Base-by-base conservation (phyloP, 2,888 invertebrate species). In the Diaphora mendica region DNA sequence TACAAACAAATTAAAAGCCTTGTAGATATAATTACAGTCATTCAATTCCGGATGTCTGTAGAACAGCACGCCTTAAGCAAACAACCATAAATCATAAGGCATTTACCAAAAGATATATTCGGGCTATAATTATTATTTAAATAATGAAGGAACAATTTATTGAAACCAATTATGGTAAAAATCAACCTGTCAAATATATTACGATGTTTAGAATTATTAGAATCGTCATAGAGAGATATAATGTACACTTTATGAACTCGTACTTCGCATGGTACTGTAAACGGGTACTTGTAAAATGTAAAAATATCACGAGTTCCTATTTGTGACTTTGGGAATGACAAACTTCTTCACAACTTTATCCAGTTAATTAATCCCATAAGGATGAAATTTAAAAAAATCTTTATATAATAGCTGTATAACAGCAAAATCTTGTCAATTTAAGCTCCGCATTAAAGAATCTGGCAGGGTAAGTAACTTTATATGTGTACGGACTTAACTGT, bases 111-210 rank as follows among this genome's bases (percentile, higher is more conserved):
- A 62, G 62, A 62, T 62, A 30, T 30, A 30, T 30, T 59, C 17
- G 35, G 35, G 39, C 35, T 59, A 59, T 55, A 35, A 69, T 55
- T 59, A 55, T n/a, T 23, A n/a, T 35, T 35, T 69, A 69, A 65
- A 55, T 69, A 39, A 15, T 33, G n/a, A 55, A 17, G 1, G 15
- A 69, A 39, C 39, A n/a, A 26, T 69, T 59, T 59, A 69, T 69
- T 69, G 9, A n/a, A 69, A 8, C n/a, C 59, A 59, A 69, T 55
- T 59, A 59, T 11, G 35, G 15, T n/a, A 13, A 30, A 33, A 33
- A 69, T 39, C 39, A 39, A 69, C 68, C 35, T 55, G 59, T 39
- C 68, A 5, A 55, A 3, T 23, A 55, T 55, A n/a, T 23, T 23
- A 51, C 51, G 51, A 7, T 51, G 23, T 23, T 33, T 13, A 2